Evolutionary conservation across 2,797 vertebrate species (phyloP), one percentile per base, ranked within the genome.

Genomic region (Rhinogobio ventralis): DNA sequence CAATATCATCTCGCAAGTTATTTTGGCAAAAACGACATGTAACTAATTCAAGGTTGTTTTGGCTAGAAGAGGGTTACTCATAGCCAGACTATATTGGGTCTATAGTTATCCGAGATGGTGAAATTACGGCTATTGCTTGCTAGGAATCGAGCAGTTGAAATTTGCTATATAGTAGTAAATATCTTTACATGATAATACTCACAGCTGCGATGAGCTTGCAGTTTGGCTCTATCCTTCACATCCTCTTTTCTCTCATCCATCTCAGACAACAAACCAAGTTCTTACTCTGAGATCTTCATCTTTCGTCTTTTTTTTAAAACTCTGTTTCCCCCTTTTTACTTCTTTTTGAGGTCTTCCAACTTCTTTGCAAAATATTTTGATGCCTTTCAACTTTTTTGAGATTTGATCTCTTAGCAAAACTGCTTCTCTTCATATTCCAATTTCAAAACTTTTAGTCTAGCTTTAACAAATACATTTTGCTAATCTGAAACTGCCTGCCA

Each of bases 181-280:
- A 42, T 42, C 39, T 42, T 42, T 42, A 42, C 39, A 2, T 42
- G 8, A n/a, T n/a, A n/a, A n/a, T n/a, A n/a, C n/a, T n/a, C n/a
- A n/a, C n/a, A n/a, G 42, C 55, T 66, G 46, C 62, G 30, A 85
- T 84, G 86, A 87, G 25, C 20, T 83, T 83, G 62, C 51, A 33
- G 17, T 71, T 80, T 72, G 68, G 39, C 30, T 64, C 72, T 87
- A 69, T 83, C 42, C 53, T 30, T 33, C 17, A n/a, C 30, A 74
- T 80, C 75, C 79, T 77, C 39, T 79, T 78, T 81, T 75, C 79
- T 79, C 66, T 85, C 45, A 74, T 74, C 49, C 55, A 73, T 55
- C 42, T 86, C 64, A 66, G n/a, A 51, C 17, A 53, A 84, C 62
- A 87, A 82, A 75, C 1, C 25, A 9, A 9, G 7, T 15, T 64